phyloP scores from a whole-genome alignment of 2,888 invertebrate species.

The Cinara cedri region DNA sequence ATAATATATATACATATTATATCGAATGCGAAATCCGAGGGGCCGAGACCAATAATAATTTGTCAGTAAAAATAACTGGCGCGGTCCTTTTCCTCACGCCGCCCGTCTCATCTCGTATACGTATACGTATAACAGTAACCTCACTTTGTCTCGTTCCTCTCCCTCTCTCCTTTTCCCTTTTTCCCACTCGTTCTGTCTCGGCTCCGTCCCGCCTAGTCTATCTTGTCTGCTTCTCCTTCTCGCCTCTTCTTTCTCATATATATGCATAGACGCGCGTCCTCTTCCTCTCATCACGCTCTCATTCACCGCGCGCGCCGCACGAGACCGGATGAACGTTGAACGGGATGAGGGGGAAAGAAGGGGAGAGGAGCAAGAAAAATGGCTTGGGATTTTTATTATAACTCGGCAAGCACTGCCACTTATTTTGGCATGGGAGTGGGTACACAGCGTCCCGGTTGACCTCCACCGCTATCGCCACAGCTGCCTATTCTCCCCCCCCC shows the following conservation, averaged over 20 bases:
- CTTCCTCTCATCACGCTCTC: neutral
- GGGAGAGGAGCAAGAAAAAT: constrained; percentile 28
- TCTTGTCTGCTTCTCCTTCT: neutral
- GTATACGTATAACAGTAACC: neutral
- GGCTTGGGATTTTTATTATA: constrained; percentile 54
- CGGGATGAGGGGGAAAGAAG: neutral
- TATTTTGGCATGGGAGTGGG: constrained; percentile 19
- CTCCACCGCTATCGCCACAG: neutral
- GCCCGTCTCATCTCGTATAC: too few relatives aligned
- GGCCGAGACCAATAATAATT: constrained; percentile 46
- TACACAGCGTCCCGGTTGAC: constrained; percentile 28
- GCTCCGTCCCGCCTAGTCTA: too few relatives aligned
- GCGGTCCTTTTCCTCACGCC: neutral
- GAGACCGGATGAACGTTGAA: neutral
- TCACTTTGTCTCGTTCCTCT: neutral
- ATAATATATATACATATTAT: too few relatives aligned
- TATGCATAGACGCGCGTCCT: neutral
- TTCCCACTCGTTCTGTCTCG: neutral
- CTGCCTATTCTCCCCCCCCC: neutral
- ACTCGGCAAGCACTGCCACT: constrained; percentile 31
- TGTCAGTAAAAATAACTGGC: constrained; percentile 45
- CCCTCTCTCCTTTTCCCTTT: neutral
- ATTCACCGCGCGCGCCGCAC: neutral
- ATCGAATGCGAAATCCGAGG: constrained; percentile 2
- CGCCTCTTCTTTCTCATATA: neutral